Evolutionary conservation across 2,797 vertebrate genomes (phyloP), one percentile per base, ranked within the genome.

Genomic region (Dicrostonyx torquatus): DNA sequence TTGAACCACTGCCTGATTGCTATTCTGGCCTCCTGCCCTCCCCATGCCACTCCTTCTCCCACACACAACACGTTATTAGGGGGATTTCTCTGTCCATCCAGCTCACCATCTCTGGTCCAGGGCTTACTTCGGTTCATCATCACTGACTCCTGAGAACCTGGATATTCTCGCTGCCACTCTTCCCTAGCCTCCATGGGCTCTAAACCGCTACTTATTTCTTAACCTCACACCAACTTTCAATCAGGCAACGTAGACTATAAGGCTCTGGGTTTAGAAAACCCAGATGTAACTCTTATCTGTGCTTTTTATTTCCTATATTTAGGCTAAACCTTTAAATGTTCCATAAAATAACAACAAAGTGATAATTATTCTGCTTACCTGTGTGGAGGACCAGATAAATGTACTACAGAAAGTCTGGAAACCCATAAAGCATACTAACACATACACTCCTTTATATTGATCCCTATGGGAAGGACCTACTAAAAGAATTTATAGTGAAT

Each of bases 401-500:
- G 73, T 93, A 86, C 14, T 92, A 86, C 14, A 70, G 66, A 53
- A 86, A 40, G 1, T 55, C 31, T 66, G 43, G 34, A 68, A 60
- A 76, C 40, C 76, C 40, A 15, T 83, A 72, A 73, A 77, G 37
- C 62, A 29, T 50, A 15, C n/a, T 86, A 86, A 88, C n/a, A 88
- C 48, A 29, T 90, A 87, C 79, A 91, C 18, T 3, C n/a, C 12
- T 91, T 88, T 20, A 84, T 80, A 34, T n/a, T 83, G 85, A 29
- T 58, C 48, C 70, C 45, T 34, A 0, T 40, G 29, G 34, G 92
- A 90, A 96, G 22, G 2, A 26, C 40, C 5, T 43, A 83, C 50
- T 58, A 72, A 87, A 89, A 53, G 17, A 72, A 64, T 96, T 76
- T 70, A 91, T 37, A 62, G 12, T 20, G 37, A 79, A 87, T 73